A percentile compares a stretch with the other conserved stretches of the same genome.
These are phyloP conservation scores for Pristionchus arcanus DNA, from an alignment of 2,888 invertebrate species.

Conservation along the genomic window DNA sequence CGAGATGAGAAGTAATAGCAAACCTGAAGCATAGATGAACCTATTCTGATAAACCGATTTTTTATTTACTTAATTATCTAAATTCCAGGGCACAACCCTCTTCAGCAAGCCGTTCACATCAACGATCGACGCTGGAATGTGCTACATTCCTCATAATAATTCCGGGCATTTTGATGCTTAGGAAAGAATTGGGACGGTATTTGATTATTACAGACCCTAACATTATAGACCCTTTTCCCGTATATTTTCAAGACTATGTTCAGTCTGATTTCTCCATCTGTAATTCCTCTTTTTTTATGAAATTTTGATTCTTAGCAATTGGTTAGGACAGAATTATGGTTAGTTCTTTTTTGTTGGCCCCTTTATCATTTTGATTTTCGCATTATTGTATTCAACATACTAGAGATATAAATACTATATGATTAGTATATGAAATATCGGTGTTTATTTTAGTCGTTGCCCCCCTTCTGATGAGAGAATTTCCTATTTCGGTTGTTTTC, in stretches of 20 bases:
- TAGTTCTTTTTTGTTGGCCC: too few species aligned
- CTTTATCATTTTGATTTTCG: too few species aligned
- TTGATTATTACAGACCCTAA: too few species aligned
- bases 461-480: background rate
- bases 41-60: background rate
- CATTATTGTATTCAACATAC: too few species aligned
- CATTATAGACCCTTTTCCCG: too few species aligned
- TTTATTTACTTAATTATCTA: background rate
- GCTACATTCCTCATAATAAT: slow-evolving; percentile 48
- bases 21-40: background rate
- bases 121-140: slow-evolving; percentile 8
- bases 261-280: too few species aligned
- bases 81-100: slow-evolving; percentile 3
- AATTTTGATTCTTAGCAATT: slow-evolving; percentile 1
- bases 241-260: too few species aligned
- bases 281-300: too few species aligned
- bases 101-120: slow-evolving; percentile 35
- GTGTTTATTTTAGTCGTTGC: background rate
- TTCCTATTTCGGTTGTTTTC: background rate
- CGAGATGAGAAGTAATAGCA: too few species aligned
- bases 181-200: background rate
- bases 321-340: too few species aligned
- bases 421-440: background rate
- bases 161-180: slow-evolving; percentile 42
- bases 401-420: too few species aligned